Evolutionary conservation across 1,140 invertebrate species (phyloP).

Genomic region (Liolophura sinensis): DNA sequence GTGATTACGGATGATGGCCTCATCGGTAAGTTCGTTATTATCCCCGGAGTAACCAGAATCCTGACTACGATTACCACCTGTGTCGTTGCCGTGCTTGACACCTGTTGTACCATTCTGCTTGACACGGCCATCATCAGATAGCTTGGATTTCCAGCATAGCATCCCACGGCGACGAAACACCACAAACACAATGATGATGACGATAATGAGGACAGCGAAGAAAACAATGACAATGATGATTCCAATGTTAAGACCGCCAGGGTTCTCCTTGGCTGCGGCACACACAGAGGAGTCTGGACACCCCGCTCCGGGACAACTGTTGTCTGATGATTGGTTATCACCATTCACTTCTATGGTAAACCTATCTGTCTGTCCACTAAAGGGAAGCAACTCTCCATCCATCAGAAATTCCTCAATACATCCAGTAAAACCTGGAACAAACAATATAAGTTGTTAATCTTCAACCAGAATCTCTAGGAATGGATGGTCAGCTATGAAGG

Average conservation of each 20-base stretch:
- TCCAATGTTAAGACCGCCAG: constrained; percentile 31
- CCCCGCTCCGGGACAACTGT: constrained; percentile 23
- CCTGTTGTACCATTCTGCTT: constrained; percentile 21
- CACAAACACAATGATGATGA: constrained; percentile 90
- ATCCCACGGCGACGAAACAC: constrained; percentile 82
- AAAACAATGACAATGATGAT: constrained; percentile 49
- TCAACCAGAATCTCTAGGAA: no score
- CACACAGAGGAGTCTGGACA: constrained; percentile 37
- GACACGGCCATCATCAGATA: constrained; percentile 18
- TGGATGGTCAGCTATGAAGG: no score
- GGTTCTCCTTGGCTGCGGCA: constrained; percentile 63
- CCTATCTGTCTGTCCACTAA: constrained; percentile 71
- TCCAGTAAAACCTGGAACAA: constrained; percentile 74
- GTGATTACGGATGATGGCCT: constrained; percentile 52
- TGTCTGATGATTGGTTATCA: neutral
- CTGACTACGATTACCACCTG: constrained; percentile 21
- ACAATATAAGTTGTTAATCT: no score
- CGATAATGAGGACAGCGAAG: constrained; percentile 45
- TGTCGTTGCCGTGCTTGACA: constrained; percentile 26
- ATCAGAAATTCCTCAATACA: constrained; percentile 88
- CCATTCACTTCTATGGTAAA: constrained; percentile 28
- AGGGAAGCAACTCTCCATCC: constrained; percentile 85
- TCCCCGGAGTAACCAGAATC: constrained; percentile 53
- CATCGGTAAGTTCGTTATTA: constrained; percentile 35
- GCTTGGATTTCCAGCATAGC: constrained; percentile 69